phyloP scores from a whole-genome alignment of 2,113 vertebrate species.

The Heptranchias perlo region DNA sequence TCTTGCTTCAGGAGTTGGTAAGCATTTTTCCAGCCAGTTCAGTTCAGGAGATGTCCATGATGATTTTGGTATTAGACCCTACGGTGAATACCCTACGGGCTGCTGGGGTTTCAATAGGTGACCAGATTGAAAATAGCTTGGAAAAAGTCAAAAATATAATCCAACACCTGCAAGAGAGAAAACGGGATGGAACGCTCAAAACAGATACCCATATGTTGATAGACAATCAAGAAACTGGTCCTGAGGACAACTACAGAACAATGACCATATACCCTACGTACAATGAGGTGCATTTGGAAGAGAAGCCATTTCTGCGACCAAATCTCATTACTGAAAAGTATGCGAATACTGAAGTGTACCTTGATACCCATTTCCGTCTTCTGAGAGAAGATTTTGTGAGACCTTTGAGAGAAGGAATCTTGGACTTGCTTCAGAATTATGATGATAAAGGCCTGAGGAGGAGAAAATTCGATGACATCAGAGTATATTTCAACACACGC shows the following conservation, averaged over 20 bases:
- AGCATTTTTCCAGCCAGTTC: slow-evolving; percentile 77
- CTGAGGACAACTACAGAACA: slow-evolving; percentile 61
- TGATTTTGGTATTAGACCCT: slow-evolving; percentile 62
- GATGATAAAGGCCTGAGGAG: slow-evolving; percentile 56
- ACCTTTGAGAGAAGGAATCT: slow-evolving; percentile 80
- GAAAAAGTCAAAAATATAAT: slow-evolving; percentile 61
- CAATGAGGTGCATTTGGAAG: slow-evolving; percentile 66
- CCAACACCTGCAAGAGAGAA: slow-evolving; percentile 69
- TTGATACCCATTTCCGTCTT: slow-evolving; percentile 91
- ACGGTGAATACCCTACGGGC: slow-evolving; percentile 66
- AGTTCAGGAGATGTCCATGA: slow-evolving; percentile 62
- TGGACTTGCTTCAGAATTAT: slow-evolving; percentile 63
- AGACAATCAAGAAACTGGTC: slow-evolving; percentile 45
- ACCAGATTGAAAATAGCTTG: slow-evolving; percentile 62
- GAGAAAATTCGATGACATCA: slow-evolving; percentile 76
- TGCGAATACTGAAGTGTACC: slow-evolving; percentile 67
- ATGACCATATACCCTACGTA: slow-evolving; percentile 76
- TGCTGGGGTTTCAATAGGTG: slow-evolving; percentile 62
- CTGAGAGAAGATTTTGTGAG: slow-evolving; percentile 87
- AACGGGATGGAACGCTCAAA: slow-evolving; percentile 70
- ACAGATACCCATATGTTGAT: slow-evolving; percentile 65
- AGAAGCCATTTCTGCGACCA: slow-evolving; percentile 74
- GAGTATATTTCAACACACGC: slow-evolving; percentile 71
- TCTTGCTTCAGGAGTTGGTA: slow-evolving; percentile 69
- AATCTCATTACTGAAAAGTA: slow-evolving; percentile 71